These are phyloP conservation scores for Nephrotoma flavescens DNA, from an alignment of 2,888 invertebrate genomes.

Conservation along the genomic window DNA sequence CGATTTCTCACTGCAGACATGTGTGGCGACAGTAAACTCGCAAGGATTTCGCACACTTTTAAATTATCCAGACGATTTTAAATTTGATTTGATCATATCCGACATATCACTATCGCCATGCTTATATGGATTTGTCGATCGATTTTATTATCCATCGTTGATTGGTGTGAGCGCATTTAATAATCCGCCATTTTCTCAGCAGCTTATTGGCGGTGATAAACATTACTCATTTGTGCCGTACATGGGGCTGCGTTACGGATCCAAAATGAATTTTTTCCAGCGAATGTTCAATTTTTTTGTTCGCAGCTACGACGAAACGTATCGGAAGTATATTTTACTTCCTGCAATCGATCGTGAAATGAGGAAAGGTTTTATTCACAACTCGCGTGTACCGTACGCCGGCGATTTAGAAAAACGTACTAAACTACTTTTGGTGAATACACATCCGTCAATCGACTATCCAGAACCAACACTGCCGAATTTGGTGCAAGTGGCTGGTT, in stretches of 20 bases:
- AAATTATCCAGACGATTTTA: constrained; percentile 15
- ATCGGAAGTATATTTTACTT: constrained; percentile 12
- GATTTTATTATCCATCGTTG: constrained; percentile 23
- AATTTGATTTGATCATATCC: constrained; percentile 24
- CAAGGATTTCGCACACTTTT: constrained; percentile 5
- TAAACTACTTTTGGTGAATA: constrained; percentile 23
- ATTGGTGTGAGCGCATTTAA: constrained; percentile 19
- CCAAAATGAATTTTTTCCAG: constrained; percentile 18
- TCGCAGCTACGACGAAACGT: constrained; percentile 3
- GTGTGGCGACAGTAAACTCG: neutral
- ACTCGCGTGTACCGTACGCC: constrained; percentile 12
- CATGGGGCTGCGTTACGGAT: constrained; percentile 11
- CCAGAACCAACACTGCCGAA: constrained; percentile 25
- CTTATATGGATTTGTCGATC: constrained; percentile 21
- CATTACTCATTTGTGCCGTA: constrained; percentile 19
- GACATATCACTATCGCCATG: constrained; percentile 22
- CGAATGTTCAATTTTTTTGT: constrained; percentile 17
- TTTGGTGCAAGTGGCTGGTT: constrained; percentile 26
- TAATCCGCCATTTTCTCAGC: constrained; percentile 15
- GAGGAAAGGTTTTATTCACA: constrained; percentile 11
- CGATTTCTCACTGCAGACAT: neutral
- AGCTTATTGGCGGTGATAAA: constrained; percentile 18
- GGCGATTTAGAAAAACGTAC: constrained; percentile 16
- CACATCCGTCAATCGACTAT: constrained; percentile 22
- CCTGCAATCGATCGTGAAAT: constrained; percentile 16